These are phyloP conservation scores for Gobio gobio DNA, from an alignment of 2,113 vertebrate species.

Conservation along the genomic window DNA sequence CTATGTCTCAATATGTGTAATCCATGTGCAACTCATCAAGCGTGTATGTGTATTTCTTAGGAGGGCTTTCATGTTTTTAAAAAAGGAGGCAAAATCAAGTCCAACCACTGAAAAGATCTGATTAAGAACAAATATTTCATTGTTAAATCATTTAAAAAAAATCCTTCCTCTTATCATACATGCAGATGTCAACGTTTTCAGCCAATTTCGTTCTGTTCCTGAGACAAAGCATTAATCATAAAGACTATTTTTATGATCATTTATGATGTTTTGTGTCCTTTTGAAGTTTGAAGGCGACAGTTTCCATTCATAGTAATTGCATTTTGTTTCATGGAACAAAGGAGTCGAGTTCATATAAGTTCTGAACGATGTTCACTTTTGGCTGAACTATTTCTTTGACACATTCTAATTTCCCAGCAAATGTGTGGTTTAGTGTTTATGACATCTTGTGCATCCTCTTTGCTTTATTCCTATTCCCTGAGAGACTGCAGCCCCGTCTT, in stretches of 20 bases:
- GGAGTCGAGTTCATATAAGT: not conserved
- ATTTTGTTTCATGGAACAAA: not conserved
- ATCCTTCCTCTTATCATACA: not conserved
- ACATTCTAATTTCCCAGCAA: conserved; percentile 7
- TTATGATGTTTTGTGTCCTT: not conserved
- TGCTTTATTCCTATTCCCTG: not conserved
- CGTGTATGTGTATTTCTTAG: not conserved
- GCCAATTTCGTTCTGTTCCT: not conserved
- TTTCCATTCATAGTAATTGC: not conserved
- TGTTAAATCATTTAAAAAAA: not conserved
- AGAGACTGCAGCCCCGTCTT: not conserved
- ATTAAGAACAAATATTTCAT: not conserved
- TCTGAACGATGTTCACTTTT: not conserved
- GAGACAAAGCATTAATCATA: not conserved
- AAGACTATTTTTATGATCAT: not conserved
- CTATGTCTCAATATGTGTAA: conserved; percentile 26
- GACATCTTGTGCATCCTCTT: conserved; percentile 2
- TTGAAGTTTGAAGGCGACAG: not conserved
- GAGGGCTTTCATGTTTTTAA: not conserved
- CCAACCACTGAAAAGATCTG: not conserved
- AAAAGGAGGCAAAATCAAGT: not conserved
- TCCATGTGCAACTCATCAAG: conserved; percentile 6
- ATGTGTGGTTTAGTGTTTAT: conserved; percentile 4
- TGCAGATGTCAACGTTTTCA: not conserved
- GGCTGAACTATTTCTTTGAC: not conserved